Conservation (phyloP, 2,797 vertebrate species). For the Odontamblyopus rebecca region DNA sequence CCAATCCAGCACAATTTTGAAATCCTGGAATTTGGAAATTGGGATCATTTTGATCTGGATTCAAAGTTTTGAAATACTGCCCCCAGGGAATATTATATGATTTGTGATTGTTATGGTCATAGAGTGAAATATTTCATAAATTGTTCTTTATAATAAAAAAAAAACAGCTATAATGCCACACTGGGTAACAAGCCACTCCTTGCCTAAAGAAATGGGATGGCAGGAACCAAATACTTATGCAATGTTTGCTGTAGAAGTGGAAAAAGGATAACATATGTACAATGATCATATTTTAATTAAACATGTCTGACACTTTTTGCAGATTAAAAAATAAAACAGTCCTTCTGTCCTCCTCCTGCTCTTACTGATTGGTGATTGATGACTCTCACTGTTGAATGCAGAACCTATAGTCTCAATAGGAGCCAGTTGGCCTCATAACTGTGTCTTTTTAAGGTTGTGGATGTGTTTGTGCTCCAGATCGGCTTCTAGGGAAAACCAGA, state of each 20-base stretch:
- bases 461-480: constrained; percentile 16
- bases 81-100: too few relatives aligned
- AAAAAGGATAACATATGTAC: background rate
- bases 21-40: too few relatives aligned
- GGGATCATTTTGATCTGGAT: too few relatives aligned
- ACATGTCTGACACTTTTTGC: background rate
- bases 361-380: background rate
- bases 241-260: background rate
- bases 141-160: too few relatives aligned
- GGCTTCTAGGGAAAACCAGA: constrained; percentile 13
- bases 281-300: background rate
- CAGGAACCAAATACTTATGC: background rate
- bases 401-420: background rate
- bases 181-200: background rate
- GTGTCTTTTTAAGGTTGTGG: constrained; percentile 10
- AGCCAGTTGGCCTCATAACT: background rate
- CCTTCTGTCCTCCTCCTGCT: background rate
- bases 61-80: too few relatives aligned
- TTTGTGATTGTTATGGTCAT: too few relatives aligned
- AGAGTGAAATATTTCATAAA: too few relatives aligned
- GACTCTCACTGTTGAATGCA: background rate
- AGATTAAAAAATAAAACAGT: background rate
- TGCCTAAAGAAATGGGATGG: background rate
- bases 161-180: too few relatives aligned
- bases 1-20: too few relatives aligned